These are phyloP conservation scores for Lota lota DNA, from an alignment of 2,113 vertebrate species.

Conservation along the genomic window DNA sequence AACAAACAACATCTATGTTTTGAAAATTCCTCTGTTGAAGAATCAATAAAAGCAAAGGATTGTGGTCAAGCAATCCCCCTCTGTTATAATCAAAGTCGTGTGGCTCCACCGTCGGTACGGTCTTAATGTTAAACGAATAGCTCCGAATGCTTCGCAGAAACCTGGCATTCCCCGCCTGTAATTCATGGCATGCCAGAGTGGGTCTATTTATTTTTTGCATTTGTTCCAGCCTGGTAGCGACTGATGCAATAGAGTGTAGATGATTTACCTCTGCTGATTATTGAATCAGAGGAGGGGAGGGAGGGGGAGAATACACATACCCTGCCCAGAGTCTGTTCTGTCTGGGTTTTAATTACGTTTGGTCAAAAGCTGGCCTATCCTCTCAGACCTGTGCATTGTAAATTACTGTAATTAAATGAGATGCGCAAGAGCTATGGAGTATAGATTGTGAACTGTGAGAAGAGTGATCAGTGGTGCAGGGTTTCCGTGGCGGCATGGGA, in stretches of 20 bases:
- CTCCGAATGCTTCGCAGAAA: conserved; percentile 39
- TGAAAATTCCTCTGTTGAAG: conserved; percentile 41
- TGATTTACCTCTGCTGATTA: conserved; percentile 70
- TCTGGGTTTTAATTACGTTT: conserved; percentile 66
- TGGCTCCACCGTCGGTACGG: conserved; percentile 23
- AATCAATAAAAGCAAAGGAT: conserved; percentile 34
- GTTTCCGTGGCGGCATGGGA: conserved; percentile 30
- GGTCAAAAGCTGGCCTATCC: conserved; percentile 53
- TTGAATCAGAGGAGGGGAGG: conserved; percentile 51
- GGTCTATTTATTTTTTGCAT: conserved; percentile 66
- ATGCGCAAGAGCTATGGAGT: conserved; percentile 45
- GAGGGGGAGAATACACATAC: conserved; percentile 16
- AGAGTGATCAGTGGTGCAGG: neutral
- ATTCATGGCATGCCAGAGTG: conserved; percentile 51
- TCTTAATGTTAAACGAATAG: conserved; percentile 27
- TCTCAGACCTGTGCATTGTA: conserved; percentile 61
- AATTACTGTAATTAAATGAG: conserved; percentile 65
- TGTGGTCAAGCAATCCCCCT: conserved; percentile 23
- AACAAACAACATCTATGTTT: conserved; percentile 28
- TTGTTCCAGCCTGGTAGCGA: conserved; percentile 61
- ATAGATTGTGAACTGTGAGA: conserved; percentile 20
- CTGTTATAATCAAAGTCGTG: conserved; percentile 43
- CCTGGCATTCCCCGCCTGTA: conserved; percentile 53
- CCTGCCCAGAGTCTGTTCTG: conserved; percentile 33
- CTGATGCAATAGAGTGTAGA: conserved; percentile 60